Evolutionary conservation across 2,797 vertebrate genomes (phyloP), one percentile per base, ranked within the genome.

Genomic region (Neosilurus hyrtlii): DNA sequence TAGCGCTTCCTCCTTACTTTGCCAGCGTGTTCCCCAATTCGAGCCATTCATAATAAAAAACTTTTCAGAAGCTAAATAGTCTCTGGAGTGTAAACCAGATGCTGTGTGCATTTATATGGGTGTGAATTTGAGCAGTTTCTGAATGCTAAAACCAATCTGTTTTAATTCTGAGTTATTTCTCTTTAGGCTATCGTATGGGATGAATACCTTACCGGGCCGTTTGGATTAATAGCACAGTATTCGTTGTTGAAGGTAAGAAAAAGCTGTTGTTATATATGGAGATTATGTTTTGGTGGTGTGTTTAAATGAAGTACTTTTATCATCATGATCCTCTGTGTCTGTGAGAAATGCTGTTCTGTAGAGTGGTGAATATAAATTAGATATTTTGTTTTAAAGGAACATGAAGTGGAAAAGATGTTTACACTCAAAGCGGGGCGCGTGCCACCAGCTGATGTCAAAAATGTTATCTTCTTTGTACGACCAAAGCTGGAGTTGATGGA

Each of bases 361-460:
- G 4, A 76, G 15, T 43, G 37, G 10, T 22, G 0, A 35, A 8
- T 35, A 75, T 52, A 24, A 3, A 16, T 79, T 24, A 65, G n/a
- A 66, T 62, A 26, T 30, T 43, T 57, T 70, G 10, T 85, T 73
- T 11, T 49, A 30, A 66, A 99, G 98, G 98, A 99, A 89, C 98
- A 99, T 94, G 98, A 99, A 90, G 98, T 99, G 89, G 97, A 99
- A 86, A 99, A 99, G 93, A 99, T 99, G 98, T 99, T 99, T 89
- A 98, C 97, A 0, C 96, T 99, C 12, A 99, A 99, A 91, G 93
- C 92, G 3, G 97, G 95, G 37, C 94, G 95, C 30, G 94, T 99
- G 70, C 98, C 97, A 0, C 62, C 95, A 59, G 95, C 97, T 0
- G 97, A 98, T 12, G 97, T 99, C 87, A 99, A 98, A 92, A 99